Conservation (phyloP, 2,888 invertebrate species). For the Phasia obesa region DNA sequence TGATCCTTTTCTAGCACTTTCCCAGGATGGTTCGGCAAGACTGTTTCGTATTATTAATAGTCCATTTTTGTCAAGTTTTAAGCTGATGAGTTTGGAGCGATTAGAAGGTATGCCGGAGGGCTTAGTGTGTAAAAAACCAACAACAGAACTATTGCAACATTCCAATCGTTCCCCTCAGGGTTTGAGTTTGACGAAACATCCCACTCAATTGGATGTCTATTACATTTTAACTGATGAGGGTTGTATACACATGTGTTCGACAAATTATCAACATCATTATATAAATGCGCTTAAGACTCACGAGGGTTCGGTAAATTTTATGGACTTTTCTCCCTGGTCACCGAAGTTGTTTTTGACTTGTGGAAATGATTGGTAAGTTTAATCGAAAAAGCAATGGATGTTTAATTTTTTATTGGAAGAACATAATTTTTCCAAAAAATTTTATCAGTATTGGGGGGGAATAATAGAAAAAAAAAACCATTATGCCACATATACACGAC, state of each 20-base stretch:
- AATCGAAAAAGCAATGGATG: too few species aligned
- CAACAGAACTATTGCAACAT: constrained; percentile 75
- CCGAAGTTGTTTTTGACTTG: constrained; percentile 87
- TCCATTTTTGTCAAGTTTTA: constrained; percentile 85
- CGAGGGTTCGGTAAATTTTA: constrained; percentile 88
- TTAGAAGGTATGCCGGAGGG: constrained; percentile 87
- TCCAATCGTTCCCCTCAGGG: constrained; percentile 86
- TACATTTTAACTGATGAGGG: constrained; percentile 94
- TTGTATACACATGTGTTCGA: constrained; percentile 91
- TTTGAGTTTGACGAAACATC: constrained; percentile 86
- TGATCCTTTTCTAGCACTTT: constrained; percentile 85
- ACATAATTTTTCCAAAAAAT: too few species aligned
- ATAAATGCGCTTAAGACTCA: constrained; percentile 89
- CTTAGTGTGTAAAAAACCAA: constrained; percentile 73
- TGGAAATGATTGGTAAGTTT: constrained; percentile 89
- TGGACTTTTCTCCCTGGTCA: constrained; percentile 89
- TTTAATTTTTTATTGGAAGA: too few species aligned
- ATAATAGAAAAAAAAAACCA: too few species aligned
- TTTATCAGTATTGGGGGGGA: too few species aligned
- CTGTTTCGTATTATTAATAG: constrained; percentile 84
- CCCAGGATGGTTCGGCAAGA: constrained; percentile 86
- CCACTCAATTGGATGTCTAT: constrained; percentile 86
- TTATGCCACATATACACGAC: too few species aligned
- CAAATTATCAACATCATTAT: constrained; percentile 90
- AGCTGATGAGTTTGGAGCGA: constrained; percentile 87